A percentile compares a stretch with the other conserved stretches of the same genome.
phyloP scores from a whole-genome alignment of 2,888 invertebrate species.

The Masnerella sp. region DNA sequence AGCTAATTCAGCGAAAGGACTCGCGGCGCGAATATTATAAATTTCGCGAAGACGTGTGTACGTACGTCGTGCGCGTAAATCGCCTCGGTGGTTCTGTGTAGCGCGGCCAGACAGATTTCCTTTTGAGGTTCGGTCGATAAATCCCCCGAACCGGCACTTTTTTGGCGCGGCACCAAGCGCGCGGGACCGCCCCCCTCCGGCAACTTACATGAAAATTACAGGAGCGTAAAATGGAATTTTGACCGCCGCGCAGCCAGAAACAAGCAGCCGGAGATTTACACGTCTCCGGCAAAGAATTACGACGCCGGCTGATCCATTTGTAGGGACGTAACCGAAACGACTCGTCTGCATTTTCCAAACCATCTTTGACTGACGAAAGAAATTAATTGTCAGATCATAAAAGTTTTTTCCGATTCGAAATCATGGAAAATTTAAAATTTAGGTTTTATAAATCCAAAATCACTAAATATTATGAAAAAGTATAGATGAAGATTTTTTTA shows the following conservation, averaged over 20 bases:
- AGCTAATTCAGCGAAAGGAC: no score
- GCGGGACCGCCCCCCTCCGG: slow-evolving; percentile 17
- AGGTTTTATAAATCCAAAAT: no score
- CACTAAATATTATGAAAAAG: no score
- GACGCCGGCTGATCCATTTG: slow-evolving; percentile 46
- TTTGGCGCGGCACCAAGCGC: slow-evolving; percentile 56
- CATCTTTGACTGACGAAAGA: background rate
- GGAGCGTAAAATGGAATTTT: slow-evolving; percentile 61
- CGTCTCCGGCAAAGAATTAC: slow-evolving; percentile 55
- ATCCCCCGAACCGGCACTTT: slow-evolving; percentile 50
- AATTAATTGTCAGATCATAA: no score
- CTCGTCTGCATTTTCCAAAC: slow-evolving; percentile 18
- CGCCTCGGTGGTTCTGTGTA: slow-evolving; percentile 51
- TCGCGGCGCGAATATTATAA: slow-evolving; percentile 29
- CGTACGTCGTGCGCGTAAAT: slow-evolving; percentile 46
- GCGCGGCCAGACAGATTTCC: slow-evolving; percentile 50
- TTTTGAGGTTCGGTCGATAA: slow-evolving; percentile 58
- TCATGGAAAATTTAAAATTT: no score
- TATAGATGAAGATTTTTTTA: no score
- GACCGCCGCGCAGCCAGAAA: slow-evolving; percentile 54
- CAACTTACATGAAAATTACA: slow-evolving; percentile 57
- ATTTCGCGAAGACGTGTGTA: slow-evolving; percentile 41
- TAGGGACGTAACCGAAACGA: slow-evolving; percentile 30
- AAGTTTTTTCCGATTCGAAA: no score
- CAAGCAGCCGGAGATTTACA: slow-evolving; percentile 59